These are phyloP conservation scores for Piscicola geometra DNA, from an alignment of 2,888 invertebrate species.

Conservation along the genomic window DNA sequence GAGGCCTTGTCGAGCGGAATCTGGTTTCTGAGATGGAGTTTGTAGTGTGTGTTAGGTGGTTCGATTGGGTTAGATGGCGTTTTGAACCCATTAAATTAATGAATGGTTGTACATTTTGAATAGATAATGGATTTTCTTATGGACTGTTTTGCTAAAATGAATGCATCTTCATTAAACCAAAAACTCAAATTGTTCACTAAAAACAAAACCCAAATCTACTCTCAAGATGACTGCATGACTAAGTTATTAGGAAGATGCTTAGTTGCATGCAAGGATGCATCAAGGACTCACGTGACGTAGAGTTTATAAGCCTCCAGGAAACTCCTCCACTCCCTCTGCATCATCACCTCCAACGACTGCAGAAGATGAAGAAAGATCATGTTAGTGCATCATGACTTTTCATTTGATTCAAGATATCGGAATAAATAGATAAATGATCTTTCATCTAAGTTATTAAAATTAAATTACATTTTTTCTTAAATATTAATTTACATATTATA, in stretches of 20 bases:
- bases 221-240: no score
- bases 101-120: neutral
- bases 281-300: constrained; percentile 61
- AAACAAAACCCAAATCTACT: no score
- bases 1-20: constrained; percentile 22
- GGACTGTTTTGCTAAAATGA: no score
- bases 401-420: no score
- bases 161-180: no score
- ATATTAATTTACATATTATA: no score
- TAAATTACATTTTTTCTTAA: no score
- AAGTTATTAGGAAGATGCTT: no score
- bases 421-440: no score
- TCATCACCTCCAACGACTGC: neutral
- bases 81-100: neutral
- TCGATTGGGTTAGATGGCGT: neutral
- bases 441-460: no score
- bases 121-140: neutral
- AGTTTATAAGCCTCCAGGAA: constrained; percentile 70
- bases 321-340: constrained; percentile 67
- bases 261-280: neutral
- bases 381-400: neutral
- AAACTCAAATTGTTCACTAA: no score
- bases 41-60: neutral
- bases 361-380: neutral
- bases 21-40: neutral